phyloP scores from a whole-genome alignment of 2,888 invertebrate genomes.

The Blastobasis lacticolella region DNA sequence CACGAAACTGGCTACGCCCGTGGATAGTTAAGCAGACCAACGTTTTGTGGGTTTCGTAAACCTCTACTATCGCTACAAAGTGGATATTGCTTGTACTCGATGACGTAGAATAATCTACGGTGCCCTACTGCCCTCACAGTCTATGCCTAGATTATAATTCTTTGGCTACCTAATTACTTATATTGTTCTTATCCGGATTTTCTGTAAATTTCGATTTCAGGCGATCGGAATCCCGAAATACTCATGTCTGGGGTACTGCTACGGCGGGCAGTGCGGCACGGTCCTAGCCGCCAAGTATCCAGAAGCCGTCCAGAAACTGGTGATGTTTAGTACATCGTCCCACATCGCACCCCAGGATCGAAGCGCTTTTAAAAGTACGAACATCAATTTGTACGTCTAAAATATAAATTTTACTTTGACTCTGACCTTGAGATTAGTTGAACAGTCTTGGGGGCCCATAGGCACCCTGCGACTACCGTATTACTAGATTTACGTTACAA shows the following conservation, averaged over 20 bases:
- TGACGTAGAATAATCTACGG: too few relatives aligned
- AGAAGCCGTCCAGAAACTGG: slow-evolving; percentile 75
- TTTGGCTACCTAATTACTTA: too few relatives aligned
- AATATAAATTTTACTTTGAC: neutral
- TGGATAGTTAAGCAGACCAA: too few relatives aligned
- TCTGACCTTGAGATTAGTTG: neutral
- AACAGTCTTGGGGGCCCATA: neutral
- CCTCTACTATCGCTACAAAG: too few relatives aligned
- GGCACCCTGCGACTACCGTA: too few relatives aligned
- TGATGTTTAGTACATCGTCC: slow-evolving; percentile 49
- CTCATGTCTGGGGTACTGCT: slow-evolving; percentile 86
- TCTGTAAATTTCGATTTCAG: slow-evolving; percentile 22
- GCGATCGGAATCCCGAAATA: slow-evolving; percentile 72
- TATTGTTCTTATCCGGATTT: too few relatives aligned
- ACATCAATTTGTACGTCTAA: neutral
- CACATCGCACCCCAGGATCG: neutral
- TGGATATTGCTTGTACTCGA: too few relatives aligned
- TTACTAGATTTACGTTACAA: too few relatives aligned
- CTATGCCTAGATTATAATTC: too few relatives aligned
- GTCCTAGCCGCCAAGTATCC: slow-evolving; percentile 78
- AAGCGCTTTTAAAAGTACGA: neutral
- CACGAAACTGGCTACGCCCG: too few relatives aligned
- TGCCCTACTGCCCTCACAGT: too few relatives aligned
- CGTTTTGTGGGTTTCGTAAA: too few relatives aligned
- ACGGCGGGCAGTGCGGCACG: slow-evolving; percentile 83